Evolutionary conservation across 1,140 invertebrate genomes (phyloP), one percentile per base, ranked within the genome.

Genomic region (Chrysomallon squamiferum): DNA sequence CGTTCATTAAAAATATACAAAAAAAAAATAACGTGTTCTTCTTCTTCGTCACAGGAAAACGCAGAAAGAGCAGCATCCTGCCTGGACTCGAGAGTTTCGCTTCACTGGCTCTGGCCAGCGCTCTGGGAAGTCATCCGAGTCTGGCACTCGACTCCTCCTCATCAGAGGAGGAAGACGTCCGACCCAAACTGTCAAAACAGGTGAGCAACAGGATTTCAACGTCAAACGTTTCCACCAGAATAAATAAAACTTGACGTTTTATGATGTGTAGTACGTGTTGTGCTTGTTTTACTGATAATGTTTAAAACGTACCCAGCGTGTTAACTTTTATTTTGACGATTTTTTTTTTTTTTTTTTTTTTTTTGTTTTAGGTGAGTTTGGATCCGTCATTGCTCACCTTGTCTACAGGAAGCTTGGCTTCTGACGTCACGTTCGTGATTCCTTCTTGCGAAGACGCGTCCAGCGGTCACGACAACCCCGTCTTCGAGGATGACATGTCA

Each of bases 131-230:
- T 20, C 67, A 66, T 50, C 66, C 66, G 0, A 70, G 69, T 61
- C 59, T 76, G 20, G 60, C 59, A 35, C 47, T 68, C 35, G 50
- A 54, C 13, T 68, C 62, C 2, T 69, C 68, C 32, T 71, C 68
- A 32, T 75, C 73, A 0, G 76, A 78, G 15, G 77, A 79, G 32
- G 74, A 79, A 30, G 75, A 81, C 57, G 43, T 29, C 41, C 20
- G 57, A 59, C 32, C 59, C 30, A 32, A 59, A 30, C 5, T 22
- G 30, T n/a, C 30, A 41, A 29, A 35, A 35, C 45, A 66, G 47
- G 35, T 29, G 33, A 13, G 64, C 35, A 57, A 47, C 35, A 29
- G n/a, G n/a, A n/a, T n/a, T n/a, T n/a, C n/a, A n/a, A n/a, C n/a
- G n/a, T n/a, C n/a, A n/a, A n/a, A n/a, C n/a, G n/a, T n/a, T n/a